phyloP scores from a whole-genome alignment of 2,797 vertebrate genomes.

The Morelia viridis region DNA sequence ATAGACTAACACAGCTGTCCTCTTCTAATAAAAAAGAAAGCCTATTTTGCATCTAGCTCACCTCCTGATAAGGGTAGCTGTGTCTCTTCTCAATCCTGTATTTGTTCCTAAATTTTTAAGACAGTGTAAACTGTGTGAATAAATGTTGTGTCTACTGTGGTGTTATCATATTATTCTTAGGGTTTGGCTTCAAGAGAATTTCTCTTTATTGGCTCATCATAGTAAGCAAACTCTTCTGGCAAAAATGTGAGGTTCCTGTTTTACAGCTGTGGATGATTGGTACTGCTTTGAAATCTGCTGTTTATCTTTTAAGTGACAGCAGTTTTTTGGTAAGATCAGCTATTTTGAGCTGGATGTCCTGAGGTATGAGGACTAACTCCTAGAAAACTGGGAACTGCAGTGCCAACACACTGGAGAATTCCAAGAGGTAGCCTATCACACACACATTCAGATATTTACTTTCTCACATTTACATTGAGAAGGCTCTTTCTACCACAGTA shows the following conservation, averaged over 20 bases:
- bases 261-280: not conserved
- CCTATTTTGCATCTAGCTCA: not conserved
- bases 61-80: not conserved
- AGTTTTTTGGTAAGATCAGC: not conserved
- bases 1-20: not conserved
- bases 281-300: not conserved
- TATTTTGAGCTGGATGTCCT: not conserved
- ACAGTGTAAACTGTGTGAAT: not conserved
- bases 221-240: not conserved
- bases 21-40: not conserved
- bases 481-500: not conserved
- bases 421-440: not conserved
- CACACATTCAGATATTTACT: not conserved
- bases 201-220: not conserved
- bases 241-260: not conserved
- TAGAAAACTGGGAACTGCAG: not conserved
- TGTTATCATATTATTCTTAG: not conserved
- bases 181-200: not conserved
- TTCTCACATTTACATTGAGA: not conserved
- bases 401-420: not conserved
- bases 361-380: not conserved
- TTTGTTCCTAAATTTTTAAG: not conserved
- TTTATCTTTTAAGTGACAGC: slow-evolving; percentile 24
- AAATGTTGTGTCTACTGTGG: not conserved
- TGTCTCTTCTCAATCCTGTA: not conserved